Base-by-base conservation (phyloP, 2,113 vertebrate species). In the Sialia sialis region DNA sequence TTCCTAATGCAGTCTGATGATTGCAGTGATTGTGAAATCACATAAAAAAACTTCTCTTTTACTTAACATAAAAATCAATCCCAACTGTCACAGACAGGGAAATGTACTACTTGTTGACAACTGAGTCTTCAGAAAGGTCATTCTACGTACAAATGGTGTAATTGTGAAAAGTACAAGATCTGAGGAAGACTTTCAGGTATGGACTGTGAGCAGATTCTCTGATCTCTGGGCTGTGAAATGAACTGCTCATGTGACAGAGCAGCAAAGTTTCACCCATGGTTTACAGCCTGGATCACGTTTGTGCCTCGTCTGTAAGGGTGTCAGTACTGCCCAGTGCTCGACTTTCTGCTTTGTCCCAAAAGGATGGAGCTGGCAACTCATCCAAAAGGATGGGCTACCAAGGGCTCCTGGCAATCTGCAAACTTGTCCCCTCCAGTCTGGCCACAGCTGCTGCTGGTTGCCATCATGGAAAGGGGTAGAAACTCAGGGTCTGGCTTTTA, bases 1-100 rank as follows among this genome's bases (percentile, higher is more conserved):
- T 82, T 89, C 85, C 46, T 96, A 41, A 91, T 86, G 38, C 68
- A 98, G 98, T 97, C 96, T 43, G 97, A 98, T 94, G 97, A 98
- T 77, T 96, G 93, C 84, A 97, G 97, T 80, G 97, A 96, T 63
- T 90, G 93, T 62, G 94, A 98, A 96, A 97, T 98, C 56, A 25
- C 23, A 52, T 52, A 14, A 39, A 38, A n/a, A 30, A 54, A 10
- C 13, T 59, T 81, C 11, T 36, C 21, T 66, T 81, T 38, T 29
- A 59, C 19, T 74, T 39, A 29, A 60, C 16, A 17, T 39, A 34
- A 68, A 60, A 60, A 54, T 60, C 11, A 34, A 16, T 75, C 59
- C 46, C 46, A 15, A 2, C 25, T 21, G 11, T 34, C 23, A 13
- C 1, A 39, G 63, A 13, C 8, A 29, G n/a, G 13, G 29, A 39